These are phyloP conservation scores for Trilocha varians DNA, from an alignment of 2,888 invertebrate species.

Conservation along the genomic window DNA sequence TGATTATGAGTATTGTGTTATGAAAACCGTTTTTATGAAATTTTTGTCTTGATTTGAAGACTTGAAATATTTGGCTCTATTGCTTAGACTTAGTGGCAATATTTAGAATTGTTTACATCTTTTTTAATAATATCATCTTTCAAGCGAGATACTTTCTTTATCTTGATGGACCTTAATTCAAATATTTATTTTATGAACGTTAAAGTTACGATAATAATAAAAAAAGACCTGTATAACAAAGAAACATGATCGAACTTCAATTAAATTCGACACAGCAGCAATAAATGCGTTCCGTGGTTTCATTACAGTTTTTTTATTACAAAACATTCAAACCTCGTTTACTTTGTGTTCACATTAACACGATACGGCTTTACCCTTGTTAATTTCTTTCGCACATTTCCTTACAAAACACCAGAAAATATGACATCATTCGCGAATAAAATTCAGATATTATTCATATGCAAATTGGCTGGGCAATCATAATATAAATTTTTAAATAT, in stretches of 20 bases:
- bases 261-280: neutral
- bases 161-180: no score
- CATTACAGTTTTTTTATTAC: neutral
- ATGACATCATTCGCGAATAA: constrained; percentile 54
- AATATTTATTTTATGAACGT: no score
- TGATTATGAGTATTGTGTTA: no score
- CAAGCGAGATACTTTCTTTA: no score
- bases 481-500: constrained; percentile 52
- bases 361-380: constrained; percentile 18
- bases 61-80: no score
- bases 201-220: neutral
- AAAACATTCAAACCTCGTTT: neutral
- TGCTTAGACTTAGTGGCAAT: no score
- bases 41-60: no score
- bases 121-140: no score
- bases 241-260: neutral
- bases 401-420: constrained; percentile 34
- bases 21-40: no score
- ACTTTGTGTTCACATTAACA: neutral
- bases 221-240: neutral
- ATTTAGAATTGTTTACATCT: no score
- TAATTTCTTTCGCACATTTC: constrained; percentile 38
- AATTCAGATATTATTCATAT: constrained; percentile 54
- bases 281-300: neutral
- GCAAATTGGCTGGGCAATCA: constrained; percentile 58